These are phyloP conservation scores for Tanytarsus gracilentus DNA, from an alignment of 2,888 invertebrate species.

Conservation along the genomic window DNA sequence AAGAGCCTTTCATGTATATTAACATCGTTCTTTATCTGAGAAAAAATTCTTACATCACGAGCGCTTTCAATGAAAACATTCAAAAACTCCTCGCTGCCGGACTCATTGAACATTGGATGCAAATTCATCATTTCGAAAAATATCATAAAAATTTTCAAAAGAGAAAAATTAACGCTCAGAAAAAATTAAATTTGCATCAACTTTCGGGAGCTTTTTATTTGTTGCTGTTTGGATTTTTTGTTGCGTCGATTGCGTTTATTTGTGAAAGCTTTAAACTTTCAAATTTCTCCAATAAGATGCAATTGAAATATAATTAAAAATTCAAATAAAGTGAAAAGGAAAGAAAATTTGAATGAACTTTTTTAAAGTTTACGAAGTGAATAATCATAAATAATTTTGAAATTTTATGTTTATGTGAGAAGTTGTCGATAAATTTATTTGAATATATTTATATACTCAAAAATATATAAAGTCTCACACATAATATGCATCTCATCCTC, in stretches of 20 bases:
- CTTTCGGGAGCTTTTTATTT: not conserved
- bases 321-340: too few relatives aligned
- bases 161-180: not conserved
- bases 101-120: not conserved
- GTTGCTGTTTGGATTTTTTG: not conserved
- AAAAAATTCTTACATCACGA: not conserved
- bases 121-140: not conserved
- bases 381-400: too few relatives aligned
- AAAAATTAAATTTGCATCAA: not conserved
- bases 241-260: not conserved
- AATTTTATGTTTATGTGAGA: too few relatives aligned
- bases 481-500: too few relatives aligned
- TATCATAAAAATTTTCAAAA: not conserved
- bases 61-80: not conserved
- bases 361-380: too few relatives aligned
- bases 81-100: not conserved
- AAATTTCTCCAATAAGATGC: too few relatives aligned
- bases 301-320: too few relatives aligned
- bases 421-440: too few relatives aligned
- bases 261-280: not conserved
- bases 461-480: too few relatives aligned
- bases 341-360: too few relatives aligned
- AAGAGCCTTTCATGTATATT: not conserved
- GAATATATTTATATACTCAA: too few relatives aligned
- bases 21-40: not conserved